Evolutionary conservation across 2,113 vertebrate species (phyloP).

Genomic region (Pyxicephalus adspersus): DNA sequence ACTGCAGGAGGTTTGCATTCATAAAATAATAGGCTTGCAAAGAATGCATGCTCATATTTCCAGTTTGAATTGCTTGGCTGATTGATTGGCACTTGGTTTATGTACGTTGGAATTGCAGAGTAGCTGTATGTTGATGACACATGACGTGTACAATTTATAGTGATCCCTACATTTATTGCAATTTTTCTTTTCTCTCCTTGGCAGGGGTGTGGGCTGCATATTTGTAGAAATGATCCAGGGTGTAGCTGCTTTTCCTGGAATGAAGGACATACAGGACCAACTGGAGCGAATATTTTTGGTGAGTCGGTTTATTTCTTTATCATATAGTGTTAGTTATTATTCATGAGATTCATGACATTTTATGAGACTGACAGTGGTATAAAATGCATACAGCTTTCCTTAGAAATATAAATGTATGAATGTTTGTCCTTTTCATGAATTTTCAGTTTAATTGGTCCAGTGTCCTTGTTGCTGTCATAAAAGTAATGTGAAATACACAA

Average conservation of each 20-base stretch:
- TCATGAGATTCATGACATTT: constrained; percentile 34
- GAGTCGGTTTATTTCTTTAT: constrained; percentile 65
- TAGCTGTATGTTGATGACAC: not conserved
- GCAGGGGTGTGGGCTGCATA: constrained; percentile 96
- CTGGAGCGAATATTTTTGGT: constrained; percentile 98
- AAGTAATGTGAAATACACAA: not conserved
- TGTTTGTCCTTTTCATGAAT: not conserved
- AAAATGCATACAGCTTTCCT: not conserved
- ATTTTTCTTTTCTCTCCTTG: constrained; percentile 55
- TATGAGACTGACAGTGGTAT: constrained; percentile 2
- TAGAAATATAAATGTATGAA: not conserved
- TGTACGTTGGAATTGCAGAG: not conserved
- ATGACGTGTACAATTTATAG: not conserved
- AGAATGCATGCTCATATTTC: no score
- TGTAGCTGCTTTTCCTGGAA: constrained; percentile 95
- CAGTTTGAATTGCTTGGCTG: not conserved
- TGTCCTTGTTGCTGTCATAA: constrained; percentile 3
- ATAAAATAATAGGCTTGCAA: no score
- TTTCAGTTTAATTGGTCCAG: not conserved
- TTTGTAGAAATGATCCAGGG: constrained; percentile 99
- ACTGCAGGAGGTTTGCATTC: no score
- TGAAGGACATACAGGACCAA: constrained; percentile 98
- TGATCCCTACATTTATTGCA: not conserved
- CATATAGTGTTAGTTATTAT: not conserved
- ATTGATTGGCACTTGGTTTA: not conserved